phyloP scores from a whole-genome alignment of 2,113 vertebrate species.

The Sander lucioperca region DNA sequence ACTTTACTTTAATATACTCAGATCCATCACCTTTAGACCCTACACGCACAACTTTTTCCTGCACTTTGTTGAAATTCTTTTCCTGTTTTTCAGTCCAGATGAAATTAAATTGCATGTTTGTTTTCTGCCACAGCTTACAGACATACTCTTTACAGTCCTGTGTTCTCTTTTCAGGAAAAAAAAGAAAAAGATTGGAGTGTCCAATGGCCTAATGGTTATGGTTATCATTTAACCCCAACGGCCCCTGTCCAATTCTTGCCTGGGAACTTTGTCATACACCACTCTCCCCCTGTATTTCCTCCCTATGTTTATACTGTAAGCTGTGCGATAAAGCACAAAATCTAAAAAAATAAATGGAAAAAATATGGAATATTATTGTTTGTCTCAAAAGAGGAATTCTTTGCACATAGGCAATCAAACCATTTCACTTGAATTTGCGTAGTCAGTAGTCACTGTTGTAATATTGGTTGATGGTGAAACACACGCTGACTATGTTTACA shows the following conservation, averaged over 20 bases:
- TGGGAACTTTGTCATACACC: not conserved
- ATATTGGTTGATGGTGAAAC: not conserved
- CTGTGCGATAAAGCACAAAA: not conserved
- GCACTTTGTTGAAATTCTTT: not conserved
- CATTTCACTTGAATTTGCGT: not conserved
- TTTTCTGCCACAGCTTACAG: too few relatives aligned
- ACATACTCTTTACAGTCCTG: too few relatives aligned
- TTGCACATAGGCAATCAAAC: not conserved
- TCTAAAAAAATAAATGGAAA: not conserved
- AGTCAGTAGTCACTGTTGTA: not conserved
- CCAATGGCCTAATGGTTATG: too few relatives aligned
- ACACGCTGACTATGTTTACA: not conserved
- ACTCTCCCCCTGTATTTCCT: not conserved
- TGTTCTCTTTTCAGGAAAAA: too few relatives aligned
- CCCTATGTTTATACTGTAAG: not conserved
- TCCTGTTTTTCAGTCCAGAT: not conserved
- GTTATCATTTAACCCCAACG: too few relatives aligned
- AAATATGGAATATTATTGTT: not conserved
- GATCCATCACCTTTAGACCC: slow-evolving; percentile 15
- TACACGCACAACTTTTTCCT: not conserved
- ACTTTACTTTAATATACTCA: slow-evolving; percentile 35
- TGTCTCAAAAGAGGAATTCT: not conserved
- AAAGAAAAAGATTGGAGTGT: too few relatives aligned
- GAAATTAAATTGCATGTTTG: not conserved
- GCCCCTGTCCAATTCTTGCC: not conserved